Evolutionary conservation across 92 coral and sea anemone species (phyloP), one percentile per base, ranked within the genome.

Genomic region (Epizoanthus rinbou): DNA sequence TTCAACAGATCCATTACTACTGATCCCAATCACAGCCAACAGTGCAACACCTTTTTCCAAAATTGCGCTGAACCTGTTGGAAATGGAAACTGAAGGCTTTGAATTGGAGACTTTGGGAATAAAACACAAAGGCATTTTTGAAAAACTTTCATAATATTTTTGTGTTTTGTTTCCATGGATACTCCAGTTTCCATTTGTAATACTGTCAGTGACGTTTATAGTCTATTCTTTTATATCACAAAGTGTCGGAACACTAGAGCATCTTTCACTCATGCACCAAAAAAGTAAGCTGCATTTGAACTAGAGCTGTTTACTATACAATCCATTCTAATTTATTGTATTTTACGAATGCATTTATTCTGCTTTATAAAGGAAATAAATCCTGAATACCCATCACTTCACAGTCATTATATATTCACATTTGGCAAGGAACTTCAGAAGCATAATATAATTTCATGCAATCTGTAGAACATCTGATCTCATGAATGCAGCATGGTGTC

Each of bases 271-370:
- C 64, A 33, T 37, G 23, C 17, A 39, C 6, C 18, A 18, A 28
- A 57, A 33, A 15, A 14, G 33, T 33, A 57, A 78, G 37, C 22
- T 5, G 15, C 14, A 3, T 50, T 13, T 24, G 3, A 62, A 37
- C 43, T 62, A 19, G 31, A 14, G 43, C 71, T 37, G 4, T 25
- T 8, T 75, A 4, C 10, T 7, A 39, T 43, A n/a, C 21, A 28
- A 19, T 37, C 57, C 65, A 60, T 60, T 37, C 47, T 57, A 57
- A 37, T 19, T 60, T 39, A 60, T 59, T 78, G 57, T 78, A 78
- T 22, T 25, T 78, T 62, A 22, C 39, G 82, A 76, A 78, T 78
- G 70, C 54, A 78, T 60, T 76, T 33, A 19, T 13, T 41, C 28
- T 57, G 22, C 54, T 11, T 58, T 59, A 7, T 57, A 59, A 76